phyloP scores from a whole-genome alignment of 2,888 invertebrate genomes.

The Leptinotarsa juncta region DNA sequence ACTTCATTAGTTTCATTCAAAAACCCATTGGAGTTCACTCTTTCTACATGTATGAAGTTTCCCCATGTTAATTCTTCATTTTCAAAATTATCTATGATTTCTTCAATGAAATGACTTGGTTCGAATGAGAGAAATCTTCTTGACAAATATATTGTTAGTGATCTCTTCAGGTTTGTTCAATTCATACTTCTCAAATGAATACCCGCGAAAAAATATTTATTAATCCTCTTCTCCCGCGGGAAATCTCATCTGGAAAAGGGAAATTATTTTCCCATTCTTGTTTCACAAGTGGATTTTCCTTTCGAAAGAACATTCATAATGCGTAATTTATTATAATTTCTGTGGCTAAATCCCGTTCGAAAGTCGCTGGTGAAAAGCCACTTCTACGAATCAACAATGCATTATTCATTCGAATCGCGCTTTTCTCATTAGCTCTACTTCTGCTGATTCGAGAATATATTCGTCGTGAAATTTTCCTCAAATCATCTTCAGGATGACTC shows the following conservation, averaged over 20 bases:
- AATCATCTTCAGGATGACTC: conserved; percentile 20
- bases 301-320: conserved; percentile 43
- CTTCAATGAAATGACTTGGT: too few species aligned
- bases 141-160: too few species aligned
- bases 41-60: too few species aligned
- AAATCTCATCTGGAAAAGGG: conserved; percentile 20
- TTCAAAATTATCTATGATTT: too few species aligned
- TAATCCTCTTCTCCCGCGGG: background rate
- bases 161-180: background rate
- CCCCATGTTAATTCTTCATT: too few species aligned
- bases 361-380: conserved; percentile 44
- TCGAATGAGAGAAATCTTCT: too few species aligned
- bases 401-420: conserved; percentile 55
- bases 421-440: conserved; percentile 44
- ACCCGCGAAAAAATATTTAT: background rate
- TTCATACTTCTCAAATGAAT: background rate
- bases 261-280: conserved; percentile 26
- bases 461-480: conserved; percentile 28
- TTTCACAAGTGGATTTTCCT: conserved; percentile 43
- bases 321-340: conserved; percentile 54
- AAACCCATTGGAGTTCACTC: too few species aligned
- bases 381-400: conserved; percentile 55
- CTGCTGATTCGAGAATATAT: conserved; percentile 33
- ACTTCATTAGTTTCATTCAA: too few species aligned
- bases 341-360: conserved; percentile 46